Conservation (phyloP, 2,113 vertebrate genomes). For the Grammomys dolichurus region DNA sequence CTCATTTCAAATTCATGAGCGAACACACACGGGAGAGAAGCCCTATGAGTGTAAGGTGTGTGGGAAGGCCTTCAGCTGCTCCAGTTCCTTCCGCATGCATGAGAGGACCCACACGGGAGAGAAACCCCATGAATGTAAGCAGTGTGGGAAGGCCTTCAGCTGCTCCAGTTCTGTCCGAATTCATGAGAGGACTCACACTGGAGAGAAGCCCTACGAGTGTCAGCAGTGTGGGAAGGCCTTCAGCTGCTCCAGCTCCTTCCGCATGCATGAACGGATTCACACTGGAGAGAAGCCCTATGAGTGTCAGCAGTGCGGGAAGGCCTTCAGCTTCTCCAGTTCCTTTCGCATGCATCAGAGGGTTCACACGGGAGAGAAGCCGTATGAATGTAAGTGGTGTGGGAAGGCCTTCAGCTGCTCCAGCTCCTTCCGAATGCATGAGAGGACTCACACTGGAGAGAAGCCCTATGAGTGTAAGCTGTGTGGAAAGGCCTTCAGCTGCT, state of each 20-base stretch:
- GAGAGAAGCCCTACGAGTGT: slow-evolving; percentile 57
- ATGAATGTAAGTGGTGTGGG: slow-evolving; percentile 64
- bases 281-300: slow-evolving; percentile 56
- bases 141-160: slow-evolving; percentile 46
- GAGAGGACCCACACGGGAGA: slow-evolving; percentile 56
- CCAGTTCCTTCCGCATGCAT: slow-evolving; percentile 48
- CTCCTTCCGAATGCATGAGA: slow-evolving; percentile 49
- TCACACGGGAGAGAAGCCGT: slow-evolving; percentile 67
- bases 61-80: slow-evolving; percentile 60
- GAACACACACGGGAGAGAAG: slow-evolving; percentile 59
- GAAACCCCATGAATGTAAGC: slow-evolving; percentile 55
- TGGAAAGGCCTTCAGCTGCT: slow-evolving; percentile 67
- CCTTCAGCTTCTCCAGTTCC: slow-evolving; percentile 41
- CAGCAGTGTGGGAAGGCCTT: slow-evolving; percentile 44
- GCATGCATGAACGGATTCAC: slow-evolving; percentile 49
- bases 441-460: slow-evolving; percentile 69
- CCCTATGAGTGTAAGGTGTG: slow-evolving; percentile 54
- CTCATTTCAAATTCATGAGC: slow-evolving; percentile 55
- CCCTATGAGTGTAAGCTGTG: slow-evolving; percentile 72
- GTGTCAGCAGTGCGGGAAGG: slow-evolving; percentile 54
- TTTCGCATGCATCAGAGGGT: slow-evolving; percentile 46
- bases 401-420: slow-evolving; percentile 58
- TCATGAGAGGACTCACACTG: slow-evolving; percentile 38
- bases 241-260: slow-evolving; percentile 38
- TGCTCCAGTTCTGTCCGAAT: slow-evolving; percentile 32